phyloP scores from a whole-genome alignment of 92 coral and sea anemone genomes.

The Phymanthus crucifer region DNA sequence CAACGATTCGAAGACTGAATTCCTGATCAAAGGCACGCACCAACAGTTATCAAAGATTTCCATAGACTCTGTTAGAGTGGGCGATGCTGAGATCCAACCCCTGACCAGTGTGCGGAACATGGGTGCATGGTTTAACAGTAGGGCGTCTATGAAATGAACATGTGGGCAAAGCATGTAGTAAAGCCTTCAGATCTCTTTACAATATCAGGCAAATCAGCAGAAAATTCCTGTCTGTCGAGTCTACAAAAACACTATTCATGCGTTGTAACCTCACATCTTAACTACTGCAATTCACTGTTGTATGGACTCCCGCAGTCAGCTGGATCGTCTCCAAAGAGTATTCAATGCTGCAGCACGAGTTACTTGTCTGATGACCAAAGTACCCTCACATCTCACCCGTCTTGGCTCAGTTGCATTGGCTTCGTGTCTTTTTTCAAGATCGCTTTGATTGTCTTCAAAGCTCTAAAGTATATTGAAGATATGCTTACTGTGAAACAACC shows the following conservation, averaged over 20 bases:
- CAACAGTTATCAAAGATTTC: constrained; percentile 34
- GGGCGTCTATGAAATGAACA: constrained; percentile 20
- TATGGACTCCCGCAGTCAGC: constrained; percentile 45
- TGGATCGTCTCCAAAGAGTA: constrained; percentile 41
- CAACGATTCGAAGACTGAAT: constrained; percentile 34
- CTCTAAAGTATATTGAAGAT: constrained; percentile 7
- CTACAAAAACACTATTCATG: constrained; percentile 54
- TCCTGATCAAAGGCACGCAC: constrained; percentile 29
- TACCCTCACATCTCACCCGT: constrained; percentile 57
- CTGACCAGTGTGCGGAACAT: constrained; percentile 13
- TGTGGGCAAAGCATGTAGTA: constrained; percentile 10
- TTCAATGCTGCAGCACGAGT: constrained; percentile 59
- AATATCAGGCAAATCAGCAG: constrained; percentile 53
- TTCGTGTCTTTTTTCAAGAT: constrained; percentile 33
- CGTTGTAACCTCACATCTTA: constrained; percentile 50
- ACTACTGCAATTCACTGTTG: constrained; percentile 46
- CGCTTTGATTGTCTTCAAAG: constrained; percentile 33
- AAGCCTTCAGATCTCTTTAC: constrained; percentile 35
- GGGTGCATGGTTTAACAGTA: constrained; percentile 18
- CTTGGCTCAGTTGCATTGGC: constrained; percentile 49
- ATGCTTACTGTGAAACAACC: constrained; percentile 3
- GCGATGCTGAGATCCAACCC: constrained; percentile 25
- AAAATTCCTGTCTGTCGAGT: constrained; percentile 41
- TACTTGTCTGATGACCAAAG: constrained; percentile 37
- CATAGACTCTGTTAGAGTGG: constrained; percentile 27